Conservation (phyloP, 2,888 invertebrate species). For the Thumatha senex region DNA sequence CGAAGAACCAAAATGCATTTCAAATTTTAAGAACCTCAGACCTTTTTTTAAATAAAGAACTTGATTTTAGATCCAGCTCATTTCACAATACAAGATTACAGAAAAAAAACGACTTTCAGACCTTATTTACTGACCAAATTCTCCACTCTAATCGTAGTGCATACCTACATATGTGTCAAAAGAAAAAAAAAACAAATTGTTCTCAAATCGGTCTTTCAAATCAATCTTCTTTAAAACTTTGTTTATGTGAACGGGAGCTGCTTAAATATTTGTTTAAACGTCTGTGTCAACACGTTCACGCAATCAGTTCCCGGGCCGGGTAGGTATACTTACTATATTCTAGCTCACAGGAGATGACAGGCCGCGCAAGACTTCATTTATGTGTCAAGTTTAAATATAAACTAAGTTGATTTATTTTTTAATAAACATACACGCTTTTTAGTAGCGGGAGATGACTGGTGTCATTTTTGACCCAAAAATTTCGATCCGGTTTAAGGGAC, state of each 20-base stretch:
- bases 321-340: constrained; percentile 18
- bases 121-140: too few relatives aligned
- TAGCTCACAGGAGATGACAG: constrained; percentile 18
- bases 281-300: constrained; percentile 34
- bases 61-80: too few relatives aligned
- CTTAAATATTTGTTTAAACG: constrained; percentile 39
- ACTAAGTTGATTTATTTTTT: background rate
- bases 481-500: too few relatives aligned
- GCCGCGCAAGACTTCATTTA: background rate
- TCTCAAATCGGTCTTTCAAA: background rate
- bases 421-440: background rate
- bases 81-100: too few relatives aligned
- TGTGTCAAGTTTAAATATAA: background rate
- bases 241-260: constrained; percentile 29
- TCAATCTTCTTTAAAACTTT: constrained; percentile 17
- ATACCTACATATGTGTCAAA: too few relatives aligned
- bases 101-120: too few relatives aligned
- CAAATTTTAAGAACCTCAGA: too few relatives aligned
- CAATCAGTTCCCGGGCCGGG: constrained; percentile 21
- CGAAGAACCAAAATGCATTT: too few relatives aligned
- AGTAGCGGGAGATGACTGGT: too few relatives aligned
- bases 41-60: too few relatives aligned
- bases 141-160: too few relatives aligned
- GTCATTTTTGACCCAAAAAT: too few relatives aligned
- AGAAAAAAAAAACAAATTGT: background rate